Base-by-base conservation (phyloP, 2,888 invertebrate genomes). In the Aleiodes testaceus region DNA sequence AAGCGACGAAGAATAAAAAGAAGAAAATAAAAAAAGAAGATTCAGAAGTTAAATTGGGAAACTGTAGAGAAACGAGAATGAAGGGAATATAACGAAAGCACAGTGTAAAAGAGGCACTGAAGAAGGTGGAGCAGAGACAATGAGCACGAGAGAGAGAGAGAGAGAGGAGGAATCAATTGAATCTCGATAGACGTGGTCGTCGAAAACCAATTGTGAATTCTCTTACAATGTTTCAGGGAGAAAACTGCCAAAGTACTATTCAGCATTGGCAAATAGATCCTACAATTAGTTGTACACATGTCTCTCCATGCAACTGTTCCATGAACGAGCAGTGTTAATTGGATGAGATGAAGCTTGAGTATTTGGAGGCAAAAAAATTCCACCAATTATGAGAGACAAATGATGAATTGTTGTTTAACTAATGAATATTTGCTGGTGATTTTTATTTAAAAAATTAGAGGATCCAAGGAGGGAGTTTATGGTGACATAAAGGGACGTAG, bases 191-290 rank as follows among this genome's bases (percentile, higher is more conserved):
- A 64, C 69, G 64, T 52, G 50, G 69, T 53, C 52, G 64, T 52
- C 64, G 69, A 52, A 69, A 69, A 64, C 63, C 69, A 69, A 69
- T 69, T 69, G 69, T 69, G 42, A 69, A 63, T 69, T 69, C 64
- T 30, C 44, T 69, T 69, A 64, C 63, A 69, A 69, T 64, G 64
- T 69, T 47, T 69, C 63, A 69, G 50, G 53, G 63, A 36, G 69
- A 69, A 69, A 69, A 69, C 50, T 69, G 64, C 69, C 64, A 36
- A 52, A 69, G 59, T 47, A 63, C 53, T 67, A 59, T 55, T 67
- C 67, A 67, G 67, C 67, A 59, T 36, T 36, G 36, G 36, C 69
- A 49, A 63, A 61, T 63, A 69, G 69, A 69, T 69, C 63, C 61
- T 45, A 49, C 50, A 69, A 69, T 69, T 69, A 69, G 69, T 69